Evolutionary conservation across 2,797 vertebrate species (phyloP).

Genomic region (Bryconaethiops microstoma): DNA sequence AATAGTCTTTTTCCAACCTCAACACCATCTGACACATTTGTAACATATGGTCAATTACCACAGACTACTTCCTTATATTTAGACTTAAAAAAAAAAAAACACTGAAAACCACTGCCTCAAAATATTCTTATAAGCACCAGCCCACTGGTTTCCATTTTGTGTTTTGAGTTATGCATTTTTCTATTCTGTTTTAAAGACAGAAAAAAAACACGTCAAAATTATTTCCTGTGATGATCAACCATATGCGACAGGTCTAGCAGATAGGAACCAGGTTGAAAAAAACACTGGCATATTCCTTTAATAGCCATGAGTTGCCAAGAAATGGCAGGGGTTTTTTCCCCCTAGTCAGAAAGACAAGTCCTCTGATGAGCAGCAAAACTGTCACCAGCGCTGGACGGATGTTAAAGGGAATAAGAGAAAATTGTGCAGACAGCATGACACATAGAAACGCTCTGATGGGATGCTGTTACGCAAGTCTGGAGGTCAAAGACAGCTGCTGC

Average conservation of each 20-base stretch:
- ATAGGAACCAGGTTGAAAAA: too few relatives aligned
- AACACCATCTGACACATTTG: too few relatives aligned
- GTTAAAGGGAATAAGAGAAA: constrained; percentile 23
- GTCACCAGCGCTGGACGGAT: constrained; percentile 33
- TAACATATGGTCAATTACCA: too few relatives aligned
- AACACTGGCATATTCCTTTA: neutral
- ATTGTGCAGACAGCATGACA: constrained; percentile 35
- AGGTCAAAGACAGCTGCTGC: constrained; percentile 28
- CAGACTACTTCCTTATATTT: too few relatives aligned
- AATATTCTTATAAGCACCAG: too few relatives aligned
- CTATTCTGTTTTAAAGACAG: neutral
- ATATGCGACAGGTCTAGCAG: neutral
- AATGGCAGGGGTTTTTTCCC: too few relatives aligned
- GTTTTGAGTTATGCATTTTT: neutral
- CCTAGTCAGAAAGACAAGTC: constrained; percentile 12
- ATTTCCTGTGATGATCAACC: neutral
- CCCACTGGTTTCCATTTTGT: neutral
- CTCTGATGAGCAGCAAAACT: constrained; percentile 17
- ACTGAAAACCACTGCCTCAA: too few relatives aligned
- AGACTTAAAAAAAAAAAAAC: too few relatives aligned
- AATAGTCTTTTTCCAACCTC: too few relatives aligned
- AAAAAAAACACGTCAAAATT: neutral
- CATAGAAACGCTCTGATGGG: constrained; percentile 25
- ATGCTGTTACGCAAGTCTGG: constrained; percentile 34
- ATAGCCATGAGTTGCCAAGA: neutral